Conservation (phyloP, 2,113 vertebrate genomes). For the Spea bombifrons region DNA sequence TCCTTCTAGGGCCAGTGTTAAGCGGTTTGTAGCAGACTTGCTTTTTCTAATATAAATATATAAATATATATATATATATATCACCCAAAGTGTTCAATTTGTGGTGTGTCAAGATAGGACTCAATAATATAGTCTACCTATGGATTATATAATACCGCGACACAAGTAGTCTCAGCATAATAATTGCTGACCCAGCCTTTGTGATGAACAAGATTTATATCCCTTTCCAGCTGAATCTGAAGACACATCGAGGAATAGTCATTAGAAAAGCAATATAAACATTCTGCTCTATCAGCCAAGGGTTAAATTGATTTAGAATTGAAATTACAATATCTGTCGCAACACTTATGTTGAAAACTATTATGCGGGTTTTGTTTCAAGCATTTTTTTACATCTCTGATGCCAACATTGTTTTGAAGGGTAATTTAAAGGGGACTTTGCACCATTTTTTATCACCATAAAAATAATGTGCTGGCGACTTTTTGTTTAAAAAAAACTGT, state of each 20-base stretch:
- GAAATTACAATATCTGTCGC: background rate
- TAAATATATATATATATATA: no score
- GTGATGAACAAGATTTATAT: constrained; percentile 15
- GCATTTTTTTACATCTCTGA: no score
- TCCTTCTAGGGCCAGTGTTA: no score
- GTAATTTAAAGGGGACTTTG: no score
- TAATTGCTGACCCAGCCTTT: constrained; percentile 29
- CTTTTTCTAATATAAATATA: no score
- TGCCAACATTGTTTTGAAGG: no score
- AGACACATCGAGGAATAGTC: background rate
- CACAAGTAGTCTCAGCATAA: constrained; percentile 17
- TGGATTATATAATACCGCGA: constrained; percentile 9
- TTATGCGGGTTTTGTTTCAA: no score
- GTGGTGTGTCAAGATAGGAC: background rate
- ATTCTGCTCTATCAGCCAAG: background rate
- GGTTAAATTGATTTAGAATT: constrained; percentile 3
- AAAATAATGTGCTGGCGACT: no score
- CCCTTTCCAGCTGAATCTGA: background rate
- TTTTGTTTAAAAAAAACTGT: no score
- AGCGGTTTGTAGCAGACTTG: no score
- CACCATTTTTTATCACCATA: no score
- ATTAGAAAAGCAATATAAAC: background rate
- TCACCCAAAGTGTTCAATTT: background rate
- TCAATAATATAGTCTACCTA: background rate
- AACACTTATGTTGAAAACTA: background rate